phyloP scores from a whole-genome alignment of 2,113 vertebrate species.

The Mesocricetus auratus region DNA sequence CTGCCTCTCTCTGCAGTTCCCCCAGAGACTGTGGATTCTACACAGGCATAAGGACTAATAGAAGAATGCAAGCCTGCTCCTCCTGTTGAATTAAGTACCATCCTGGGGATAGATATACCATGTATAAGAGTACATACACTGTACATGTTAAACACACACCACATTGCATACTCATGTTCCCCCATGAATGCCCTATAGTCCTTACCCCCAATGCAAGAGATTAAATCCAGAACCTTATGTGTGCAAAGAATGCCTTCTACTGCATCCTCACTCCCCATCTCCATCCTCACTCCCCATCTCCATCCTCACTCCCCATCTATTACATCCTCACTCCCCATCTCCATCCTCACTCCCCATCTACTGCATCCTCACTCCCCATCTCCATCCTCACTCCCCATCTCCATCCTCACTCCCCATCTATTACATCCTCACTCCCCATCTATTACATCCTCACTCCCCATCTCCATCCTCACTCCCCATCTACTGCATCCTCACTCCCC shows the following conservation, averaged over 20 bases:
- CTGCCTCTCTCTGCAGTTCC: background rate
- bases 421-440: no score
- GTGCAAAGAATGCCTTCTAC: background rate
- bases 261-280: background rate
- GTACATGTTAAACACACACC: background rate
- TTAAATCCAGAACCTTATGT: background rate
- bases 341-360: no score
- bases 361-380: no score
- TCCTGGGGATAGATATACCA: background rate
- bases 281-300: background rate
- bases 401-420: no score
- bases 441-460: no score
- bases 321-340: no score
- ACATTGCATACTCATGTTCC: background rate
- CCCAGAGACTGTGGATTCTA: conserved; percentile 22
- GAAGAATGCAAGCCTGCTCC: background rate
- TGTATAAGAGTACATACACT: background rate
- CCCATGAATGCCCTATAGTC: background rate
- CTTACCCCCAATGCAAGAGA: background rate
- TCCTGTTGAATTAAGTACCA: conserved; percentile 28
- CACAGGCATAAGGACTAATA: conserved; percentile 3
- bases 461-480: no score
- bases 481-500: no score
- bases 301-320: no score
- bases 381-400: no score